Evolutionary conservation across 2,113 vertebrate genomes (phyloP).

Genomic region (Ailurus styani): DNA sequence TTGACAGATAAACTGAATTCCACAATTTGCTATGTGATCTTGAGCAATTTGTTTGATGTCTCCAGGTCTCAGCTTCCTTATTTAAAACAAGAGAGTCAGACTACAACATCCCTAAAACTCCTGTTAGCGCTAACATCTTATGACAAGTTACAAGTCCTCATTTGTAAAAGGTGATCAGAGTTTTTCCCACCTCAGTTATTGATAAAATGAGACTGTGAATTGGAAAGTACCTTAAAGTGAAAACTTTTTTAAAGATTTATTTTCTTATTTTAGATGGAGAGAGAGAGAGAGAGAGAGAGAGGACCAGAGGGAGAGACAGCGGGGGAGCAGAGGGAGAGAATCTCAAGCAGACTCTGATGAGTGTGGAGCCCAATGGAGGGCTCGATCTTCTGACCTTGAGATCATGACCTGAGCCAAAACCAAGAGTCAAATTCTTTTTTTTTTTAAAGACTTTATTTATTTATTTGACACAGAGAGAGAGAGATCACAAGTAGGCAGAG

Average conservation of each 20-base stretch:
- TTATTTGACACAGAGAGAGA: too few relatives aligned
- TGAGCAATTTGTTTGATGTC: not conserved
- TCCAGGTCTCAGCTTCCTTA: not conserved
- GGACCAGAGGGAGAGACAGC: not conserved
- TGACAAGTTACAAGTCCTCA: not conserved
- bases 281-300: not conserved
- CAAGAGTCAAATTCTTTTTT: too few relatives aligned
- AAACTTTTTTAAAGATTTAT: not conserved
- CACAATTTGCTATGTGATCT: not conserved
- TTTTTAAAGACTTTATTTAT: too few relatives aligned
- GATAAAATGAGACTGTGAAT: not conserved
- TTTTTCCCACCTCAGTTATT: not conserved
- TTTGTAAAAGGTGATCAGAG: not conserved
- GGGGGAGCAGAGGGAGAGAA: not conserved
- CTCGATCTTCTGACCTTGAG: not conserved
- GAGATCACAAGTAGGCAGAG: too few relatives aligned
- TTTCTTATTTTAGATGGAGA: not conserved
- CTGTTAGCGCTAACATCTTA: not conserved
- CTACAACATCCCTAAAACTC: not conserved
- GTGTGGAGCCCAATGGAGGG: not conserved
- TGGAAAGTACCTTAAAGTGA: not conserved
- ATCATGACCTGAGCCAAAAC: not conserved
- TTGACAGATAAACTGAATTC: not conserved
- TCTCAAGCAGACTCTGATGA: not conserved
- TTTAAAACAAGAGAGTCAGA: not conserved